These are phyloP conservation scores for Seriola dumerili DNA, from an alignment of 2,113 vertebrate species.

Conservation along the genomic window DNA sequence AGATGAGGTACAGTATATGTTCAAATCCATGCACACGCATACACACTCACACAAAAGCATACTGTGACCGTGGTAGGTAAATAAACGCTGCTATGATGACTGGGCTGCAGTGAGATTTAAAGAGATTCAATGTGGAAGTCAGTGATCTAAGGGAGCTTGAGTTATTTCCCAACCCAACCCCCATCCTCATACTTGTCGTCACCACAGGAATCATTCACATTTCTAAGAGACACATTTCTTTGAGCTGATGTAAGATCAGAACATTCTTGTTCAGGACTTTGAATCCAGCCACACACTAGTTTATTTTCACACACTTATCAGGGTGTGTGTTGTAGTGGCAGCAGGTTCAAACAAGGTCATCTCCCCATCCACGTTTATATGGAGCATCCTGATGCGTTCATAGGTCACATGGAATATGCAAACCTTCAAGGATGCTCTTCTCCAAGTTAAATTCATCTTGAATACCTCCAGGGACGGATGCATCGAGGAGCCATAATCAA, in stretches of 20 bases:
- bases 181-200: not conserved
- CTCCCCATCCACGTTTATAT: not conserved
- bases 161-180: constrained; percentile 2
- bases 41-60: constrained; percentile 4
- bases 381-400: too few species aligned
- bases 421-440: not conserved
- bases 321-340: not conserved
- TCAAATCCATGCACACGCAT: not conserved
- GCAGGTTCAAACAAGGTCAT: not conserved
- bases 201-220: not conserved
- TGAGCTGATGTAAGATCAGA: not conserved
- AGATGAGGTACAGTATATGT: not conserved
- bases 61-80: constrained; percentile 19
- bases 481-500: not conserved
- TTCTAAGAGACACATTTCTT: not conserved
- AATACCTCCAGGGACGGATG: not conserved
- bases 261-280: not conserved
- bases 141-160: not conserved
- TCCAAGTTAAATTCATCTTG: not conserved
- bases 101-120: not conserved
- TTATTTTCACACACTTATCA: not conserved
- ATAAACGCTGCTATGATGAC: not conserved
- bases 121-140: not conserved
- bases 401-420: not conserved
- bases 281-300: not conserved